phyloP scores from a whole-genome alignment of 2,797 vertebrate genomes.

The Mallotus villosus region DNA sequence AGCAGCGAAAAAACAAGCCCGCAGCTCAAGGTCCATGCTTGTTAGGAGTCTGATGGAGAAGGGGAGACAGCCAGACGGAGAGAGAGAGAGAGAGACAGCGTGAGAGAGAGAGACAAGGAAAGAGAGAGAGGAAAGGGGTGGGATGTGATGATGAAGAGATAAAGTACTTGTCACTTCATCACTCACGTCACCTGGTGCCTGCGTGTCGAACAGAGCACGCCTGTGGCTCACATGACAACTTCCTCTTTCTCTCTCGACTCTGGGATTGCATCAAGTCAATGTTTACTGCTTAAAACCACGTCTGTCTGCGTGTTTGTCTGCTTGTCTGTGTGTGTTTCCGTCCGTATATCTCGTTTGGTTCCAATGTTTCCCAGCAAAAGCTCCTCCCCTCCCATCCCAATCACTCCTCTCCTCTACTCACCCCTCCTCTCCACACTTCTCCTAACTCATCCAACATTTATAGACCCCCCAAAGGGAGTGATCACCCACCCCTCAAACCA shows the following conservation, averaged over 20 bases:
- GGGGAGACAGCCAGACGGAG: neutral
- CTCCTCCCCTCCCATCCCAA: neutral
- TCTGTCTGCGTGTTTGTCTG: constrained; percentile 13
- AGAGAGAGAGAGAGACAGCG: neutral
- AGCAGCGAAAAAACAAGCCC: constrained; percentile 41
- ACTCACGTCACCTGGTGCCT: neutral
- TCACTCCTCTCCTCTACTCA: neutral
- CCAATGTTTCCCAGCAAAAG: neutral
- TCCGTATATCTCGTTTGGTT: neutral
- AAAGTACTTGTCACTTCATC: neutral
- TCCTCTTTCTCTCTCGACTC: too few relatives aligned
- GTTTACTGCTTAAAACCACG: too few relatives aligned
- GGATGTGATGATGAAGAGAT: neutral
- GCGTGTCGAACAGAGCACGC: neutral
- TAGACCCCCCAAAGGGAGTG: constrained; percentile 22
- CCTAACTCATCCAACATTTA: constrained; percentile 58
- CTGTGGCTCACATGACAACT: neutral
- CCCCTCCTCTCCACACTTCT: neutral
- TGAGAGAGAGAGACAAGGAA: neutral
- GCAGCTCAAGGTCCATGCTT: constrained; percentile 13
- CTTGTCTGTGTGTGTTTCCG: neutral
- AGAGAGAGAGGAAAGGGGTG: too few relatives aligned
- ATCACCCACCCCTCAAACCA: constrained; percentile 26
- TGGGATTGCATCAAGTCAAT: too few relatives aligned
- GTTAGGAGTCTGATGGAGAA: constrained; percentile 15